Percentiles rank a stretch among this genome's conserved stretches.
Evolutionary conservation across 1,140 invertebrate species (phyloP).

Genomic region (Gyrodactylus salaris): DNA sequence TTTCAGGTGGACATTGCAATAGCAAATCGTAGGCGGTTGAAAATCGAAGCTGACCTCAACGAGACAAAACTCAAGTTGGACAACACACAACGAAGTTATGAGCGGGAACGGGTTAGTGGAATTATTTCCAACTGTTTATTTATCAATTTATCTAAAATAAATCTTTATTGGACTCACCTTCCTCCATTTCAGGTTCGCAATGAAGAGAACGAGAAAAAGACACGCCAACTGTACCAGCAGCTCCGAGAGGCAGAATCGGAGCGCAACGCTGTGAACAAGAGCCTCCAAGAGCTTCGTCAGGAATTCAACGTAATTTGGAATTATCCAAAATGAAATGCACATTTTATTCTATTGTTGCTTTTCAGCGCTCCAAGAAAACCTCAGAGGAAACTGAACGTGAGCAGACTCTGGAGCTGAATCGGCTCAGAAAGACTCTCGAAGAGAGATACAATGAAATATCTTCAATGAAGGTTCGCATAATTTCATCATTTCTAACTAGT

Average conservation of each 20-base stretch:
- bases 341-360: no score
- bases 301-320: not conserved
- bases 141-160: not conserved
- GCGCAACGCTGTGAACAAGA: not conserved
- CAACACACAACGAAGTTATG: not conserved
- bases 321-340: not conserved
- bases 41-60: not conserved
- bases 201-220: not conserved
- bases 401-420: not conserved
- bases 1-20: not conserved
- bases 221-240: not conserved
- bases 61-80: not conserved
- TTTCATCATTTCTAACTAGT: no score
- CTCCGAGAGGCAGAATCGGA: not conserved
- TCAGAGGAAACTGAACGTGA: not conserved
- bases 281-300: not conserved
- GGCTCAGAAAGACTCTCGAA: not conserved
- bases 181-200: not conserved
- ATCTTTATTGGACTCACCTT: no score
- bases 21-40: not conserved
- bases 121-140: not conserved
- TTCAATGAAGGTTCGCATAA: not conserved
- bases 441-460: not conserved
- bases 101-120: not conserved
- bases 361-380: not conserved